Conservation (phyloP, 2,888 invertebrate genomes). For the Empis stercorea region DNA sequence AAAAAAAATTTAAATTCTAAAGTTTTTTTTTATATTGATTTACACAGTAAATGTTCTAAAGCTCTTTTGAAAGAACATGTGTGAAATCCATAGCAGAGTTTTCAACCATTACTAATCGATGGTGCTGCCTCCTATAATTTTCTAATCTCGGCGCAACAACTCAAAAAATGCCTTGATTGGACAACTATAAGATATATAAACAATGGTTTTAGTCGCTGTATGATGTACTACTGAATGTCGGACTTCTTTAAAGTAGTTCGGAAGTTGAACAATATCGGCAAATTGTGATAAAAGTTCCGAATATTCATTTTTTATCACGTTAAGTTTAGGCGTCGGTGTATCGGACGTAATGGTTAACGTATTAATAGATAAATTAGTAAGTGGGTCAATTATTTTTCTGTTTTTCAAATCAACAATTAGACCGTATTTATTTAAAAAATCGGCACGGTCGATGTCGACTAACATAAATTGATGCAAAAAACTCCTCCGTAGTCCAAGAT, state of each 20-base stretch:
- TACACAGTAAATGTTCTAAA: too few relatives aligned
- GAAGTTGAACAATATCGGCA: background rate
- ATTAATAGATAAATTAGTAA: background rate
- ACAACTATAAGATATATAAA: too few relatives aligned
- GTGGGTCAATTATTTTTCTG: background rate
- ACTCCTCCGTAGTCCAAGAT: slow-evolving; percentile 1
- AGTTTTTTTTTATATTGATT: too few relatives aligned
- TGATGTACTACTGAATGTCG: background rate
- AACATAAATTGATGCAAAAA: slow-evolving; percentile 3
- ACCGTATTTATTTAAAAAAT: background rate
- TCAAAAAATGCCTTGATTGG: too few relatives aligned
- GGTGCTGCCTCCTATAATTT: too few relatives aligned
- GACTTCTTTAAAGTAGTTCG: background rate
- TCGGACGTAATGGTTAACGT: background rate
- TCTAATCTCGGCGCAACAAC: too few relatives aligned
- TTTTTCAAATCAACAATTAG: background rate
- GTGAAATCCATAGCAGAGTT: too few relatives aligned
- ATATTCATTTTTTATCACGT: background rate
- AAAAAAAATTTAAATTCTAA: too few relatives aligned
- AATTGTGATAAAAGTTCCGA: background rate
- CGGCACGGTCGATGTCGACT: background rate
- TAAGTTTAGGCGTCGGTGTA: background rate
- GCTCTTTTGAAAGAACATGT: too few relatives aligned
- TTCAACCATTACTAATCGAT: too few relatives aligned
- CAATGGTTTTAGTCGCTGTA: background rate